Base-by-base conservation (phyloP, 2,888 invertebrate species). In the Zhuqinia jingwanae region DNA sequence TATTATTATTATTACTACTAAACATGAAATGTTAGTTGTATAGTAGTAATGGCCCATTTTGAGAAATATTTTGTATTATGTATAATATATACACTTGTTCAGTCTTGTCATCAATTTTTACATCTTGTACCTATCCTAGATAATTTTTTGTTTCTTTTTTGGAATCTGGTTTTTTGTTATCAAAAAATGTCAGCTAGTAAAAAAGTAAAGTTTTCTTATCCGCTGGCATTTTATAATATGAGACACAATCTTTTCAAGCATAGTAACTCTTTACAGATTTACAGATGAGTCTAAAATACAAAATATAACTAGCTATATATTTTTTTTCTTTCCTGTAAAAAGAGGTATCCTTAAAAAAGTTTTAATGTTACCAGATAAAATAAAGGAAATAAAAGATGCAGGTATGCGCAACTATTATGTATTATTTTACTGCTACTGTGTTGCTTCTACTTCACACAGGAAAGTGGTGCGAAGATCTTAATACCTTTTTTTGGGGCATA, bases 1-100 rank as follows among this genome's bases (percentile, higher is more conserved):
- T 73, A 58, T 81, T 73, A n/a, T n/a, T n/a, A n/a, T n/a, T n/a
- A 73, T 81, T 58, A 73, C 70, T 73, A 73, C 81, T 81, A 73
- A 70, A 81, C 58, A 73, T 58, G 73, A 81, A 58, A 73, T 81
- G 73, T 73, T 53, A n/a, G n/a, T n/a, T n/a, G 81, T n/a, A 42
- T 42, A 73, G 45, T 73, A 73, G 73, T 81, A 81, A 58, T 50
- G 5, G n/a, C n/a, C n/a, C n/a, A n/a, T n/a, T n/a, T n/a, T n/a
- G n/a, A n/a, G n/a, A n/a, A n/a, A n/a, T n/a, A n/a, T n/a, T n/a
- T n/a, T n/a, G n/a, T n/a, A n/a, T n/a, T n/a, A n/a, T n/a, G n/a
- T n/a, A n/a, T n/a, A n/a, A n/a, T n/a, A n/a, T n/a, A n/a, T n/a
- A n/a, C 30, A 30, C 63, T 20, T 63, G n/a, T 63, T 68, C 50